Evolutionary conservation across 2,113 vertebrate species (phyloP).

Genomic region (Leptobrachium ailaonicum): DNA sequence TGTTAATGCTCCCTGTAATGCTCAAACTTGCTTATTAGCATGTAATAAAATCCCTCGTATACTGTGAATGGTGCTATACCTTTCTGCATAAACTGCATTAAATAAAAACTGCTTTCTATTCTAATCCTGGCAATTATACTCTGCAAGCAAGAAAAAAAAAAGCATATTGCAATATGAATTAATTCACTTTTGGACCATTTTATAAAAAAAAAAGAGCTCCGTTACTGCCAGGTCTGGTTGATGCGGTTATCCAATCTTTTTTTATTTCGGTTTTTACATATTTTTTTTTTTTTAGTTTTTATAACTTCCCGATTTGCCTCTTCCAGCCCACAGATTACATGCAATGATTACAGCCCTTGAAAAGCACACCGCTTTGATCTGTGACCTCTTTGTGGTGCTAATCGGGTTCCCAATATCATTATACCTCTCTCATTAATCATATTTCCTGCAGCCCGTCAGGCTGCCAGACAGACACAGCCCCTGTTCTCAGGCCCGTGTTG

Average conservation of each 20-base stretch:
- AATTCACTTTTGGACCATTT: constrained; percentile 19
- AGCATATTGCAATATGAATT: constrained; percentile 22
- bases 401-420: constrained; percentile 92
- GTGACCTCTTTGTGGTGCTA: constrained; percentile 91
- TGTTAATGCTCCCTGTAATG: too few relatives aligned
- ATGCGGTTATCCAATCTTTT: constrained; percentile 49
- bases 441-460: constrained; percentile 75
- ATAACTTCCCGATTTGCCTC: constrained; percentile 62
- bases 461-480: constrained; percentile 71
- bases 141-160: constrained; percentile 7
- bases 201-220: not conserved
- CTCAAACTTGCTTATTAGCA: not conserved
- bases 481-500: constrained; percentile 71
- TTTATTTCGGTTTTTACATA: constrained; percentile 48
- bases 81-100: constrained; percentile 24
- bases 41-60: constrained; percentile 28
- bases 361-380: constrained; percentile 86
- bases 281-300: constrained; percentile 48
- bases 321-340: constrained; percentile 65
- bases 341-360: constrained; percentile 72
- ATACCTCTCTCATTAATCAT: constrained; percentile 93
- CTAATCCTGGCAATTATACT: not conserved
- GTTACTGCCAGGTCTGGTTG: constrained; percentile 24
- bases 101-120: constrained; percentile 3
- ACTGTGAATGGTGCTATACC: not conserved